A percentile compares a stretch with the other conserved stretches of the same genome.
Conservation (phyloP, 2,888 invertebrate species). For the Caenorhabditis becei region DNA sequence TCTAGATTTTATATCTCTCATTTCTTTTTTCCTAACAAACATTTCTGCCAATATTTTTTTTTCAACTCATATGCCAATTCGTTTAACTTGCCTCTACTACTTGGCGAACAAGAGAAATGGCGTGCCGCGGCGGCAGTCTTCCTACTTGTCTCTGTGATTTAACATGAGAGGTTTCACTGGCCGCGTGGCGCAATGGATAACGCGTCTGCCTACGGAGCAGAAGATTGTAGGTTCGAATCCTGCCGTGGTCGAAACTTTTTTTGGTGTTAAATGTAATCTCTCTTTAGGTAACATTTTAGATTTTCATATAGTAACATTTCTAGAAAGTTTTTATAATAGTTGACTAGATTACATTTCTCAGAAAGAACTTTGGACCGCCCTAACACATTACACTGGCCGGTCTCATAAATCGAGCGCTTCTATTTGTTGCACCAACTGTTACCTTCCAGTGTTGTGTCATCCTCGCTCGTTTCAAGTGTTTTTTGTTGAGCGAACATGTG, state of each 20-base stretch:
- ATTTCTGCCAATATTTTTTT: too few relatives aligned
- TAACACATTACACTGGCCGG: conserved; percentile 2
- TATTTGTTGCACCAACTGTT: conserved; percentile 25
- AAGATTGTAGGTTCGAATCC: conserved; percentile 82
- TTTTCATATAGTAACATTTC: too few relatives aligned
- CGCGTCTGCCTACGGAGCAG: conserved; percentile 82
- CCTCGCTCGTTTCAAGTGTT: conserved; percentile 48
- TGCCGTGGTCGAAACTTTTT: conserved; percentile 74
- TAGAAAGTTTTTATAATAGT: too few relatives aligned
- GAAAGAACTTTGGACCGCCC: background rate
- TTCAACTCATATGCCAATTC: background rate
- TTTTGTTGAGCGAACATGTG: conserved; percentile 40
- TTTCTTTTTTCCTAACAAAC: background rate
- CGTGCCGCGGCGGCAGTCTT: background rate
- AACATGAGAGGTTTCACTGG: conserved; percentile 23
- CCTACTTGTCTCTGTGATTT: background rate
- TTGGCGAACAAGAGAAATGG: background rate
- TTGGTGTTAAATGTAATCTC: background rate
- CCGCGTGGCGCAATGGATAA: conserved; percentile 78
- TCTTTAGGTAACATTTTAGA: too few relatives aligned
- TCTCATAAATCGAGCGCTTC: conserved; percentile 39
- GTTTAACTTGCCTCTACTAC: too few relatives aligned
- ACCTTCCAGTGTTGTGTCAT: conserved; percentile 10
- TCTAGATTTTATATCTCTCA: too few relatives aligned
- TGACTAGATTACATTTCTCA: background rate